Conservation (phyloP, 2,888 invertebrate species). For the Luperina nickerlii region DNA sequence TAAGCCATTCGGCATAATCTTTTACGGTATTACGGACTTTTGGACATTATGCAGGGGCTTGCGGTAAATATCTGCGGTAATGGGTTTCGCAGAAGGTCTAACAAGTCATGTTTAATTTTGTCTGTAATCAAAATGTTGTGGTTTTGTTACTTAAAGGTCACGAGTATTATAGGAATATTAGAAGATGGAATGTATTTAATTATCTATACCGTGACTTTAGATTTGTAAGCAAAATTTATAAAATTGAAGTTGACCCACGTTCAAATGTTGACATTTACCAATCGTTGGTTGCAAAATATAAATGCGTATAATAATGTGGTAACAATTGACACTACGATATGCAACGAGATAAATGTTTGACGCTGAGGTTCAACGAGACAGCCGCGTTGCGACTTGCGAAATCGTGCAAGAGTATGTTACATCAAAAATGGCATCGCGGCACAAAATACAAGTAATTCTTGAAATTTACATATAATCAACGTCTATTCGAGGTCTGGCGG, state of each 20-base stretch:
- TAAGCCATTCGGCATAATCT: constrained; percentile 37
- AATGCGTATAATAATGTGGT: constrained; percentile 35
- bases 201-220: not conserved
- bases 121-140: constrained; percentile 53
- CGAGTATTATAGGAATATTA: constrained; percentile 35
- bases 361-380: constrained; percentile 45
- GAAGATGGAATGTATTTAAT: constrained; percentile 29
- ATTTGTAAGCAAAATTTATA: not conserved
- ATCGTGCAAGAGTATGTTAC: constrained; percentile 56
- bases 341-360: constrained; percentile 45
- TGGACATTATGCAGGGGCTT: constrained; percentile 32
- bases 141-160: constrained; percentile 41
- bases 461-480: constrained; percentile 74
- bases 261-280: constrained; percentile 24
- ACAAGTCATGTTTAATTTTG: constrained; percentile 61
- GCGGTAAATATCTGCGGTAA: constrained; percentile 50
- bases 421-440: constrained; percentile 58
- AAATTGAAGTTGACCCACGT: constrained; percentile 22
- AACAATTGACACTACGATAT: constrained; percentile 57
- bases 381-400: constrained; percentile 55
- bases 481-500: constrained; percentile 66
- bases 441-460: constrained; percentile 68
- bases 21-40: constrained; percentile 39
- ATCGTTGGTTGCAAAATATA: constrained; percentile 40
- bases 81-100: constrained; percentile 48